phyloP scores from a whole-genome alignment of 92 coral and sea anemone genomes.

The Bergia puertoricense region DNA sequence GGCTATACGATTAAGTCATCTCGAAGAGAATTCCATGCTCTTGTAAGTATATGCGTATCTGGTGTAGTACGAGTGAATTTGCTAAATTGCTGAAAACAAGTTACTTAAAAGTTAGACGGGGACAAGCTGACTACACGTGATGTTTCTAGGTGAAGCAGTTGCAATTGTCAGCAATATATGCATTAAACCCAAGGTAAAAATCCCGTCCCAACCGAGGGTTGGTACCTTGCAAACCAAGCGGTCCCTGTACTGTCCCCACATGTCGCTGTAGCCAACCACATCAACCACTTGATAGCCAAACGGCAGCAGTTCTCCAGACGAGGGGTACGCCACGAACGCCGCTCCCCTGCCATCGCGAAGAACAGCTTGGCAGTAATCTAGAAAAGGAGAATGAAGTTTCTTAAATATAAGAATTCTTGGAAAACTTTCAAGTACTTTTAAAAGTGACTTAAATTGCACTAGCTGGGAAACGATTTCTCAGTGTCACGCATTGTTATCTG shows the following conservation, averaged over 20 bases:
- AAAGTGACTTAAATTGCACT: neutral
- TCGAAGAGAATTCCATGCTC: no score
- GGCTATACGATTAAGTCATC: no score
- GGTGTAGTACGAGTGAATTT: no score
- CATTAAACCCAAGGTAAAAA: neutral
- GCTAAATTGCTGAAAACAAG: no score
- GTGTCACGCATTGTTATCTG: neutral
- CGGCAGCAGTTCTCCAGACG: conserved; percentile 93
- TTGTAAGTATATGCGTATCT: no score
- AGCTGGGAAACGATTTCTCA: neutral
- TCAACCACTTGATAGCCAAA: conserved; percentile 88
- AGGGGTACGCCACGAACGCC: conserved; percentile 87
- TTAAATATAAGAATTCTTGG: neutral
- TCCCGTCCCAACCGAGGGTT: neutral
- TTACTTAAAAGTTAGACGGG: no score
- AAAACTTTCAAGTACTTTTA: neutral
- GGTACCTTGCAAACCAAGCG: conserved; percentile 83
- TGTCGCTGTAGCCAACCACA: conserved; percentile 83
- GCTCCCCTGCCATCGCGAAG: conserved; percentile 95
- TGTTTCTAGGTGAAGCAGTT: neutral
- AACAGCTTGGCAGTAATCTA: conserved; percentile 79
- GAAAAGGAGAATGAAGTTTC: neutral
- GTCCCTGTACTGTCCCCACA: conserved; percentile 97
- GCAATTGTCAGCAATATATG: neutral
- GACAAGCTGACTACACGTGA: neutral